Conservation (phyloP, 1,140 invertebrate genomes). For the Drosophila miranda region DNA sequence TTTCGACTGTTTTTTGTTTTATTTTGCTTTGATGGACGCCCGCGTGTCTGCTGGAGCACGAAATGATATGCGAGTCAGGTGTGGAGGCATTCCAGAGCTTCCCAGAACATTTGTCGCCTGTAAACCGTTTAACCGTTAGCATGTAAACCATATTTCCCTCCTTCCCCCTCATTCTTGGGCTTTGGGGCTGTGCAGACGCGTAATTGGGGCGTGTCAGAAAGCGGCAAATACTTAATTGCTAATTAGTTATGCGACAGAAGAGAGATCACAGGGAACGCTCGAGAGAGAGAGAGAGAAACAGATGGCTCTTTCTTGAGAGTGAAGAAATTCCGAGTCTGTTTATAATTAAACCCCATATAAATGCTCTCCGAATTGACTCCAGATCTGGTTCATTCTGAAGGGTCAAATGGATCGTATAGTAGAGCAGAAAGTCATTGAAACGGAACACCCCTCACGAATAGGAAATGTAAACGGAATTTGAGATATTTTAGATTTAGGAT, state of each 20-base stretch:
- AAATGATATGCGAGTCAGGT: constrained; percentile 70
- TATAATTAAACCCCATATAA: constrained; percentile 48
- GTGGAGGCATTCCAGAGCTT: constrained; percentile 12
- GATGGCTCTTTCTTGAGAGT: constrained; percentile 21
- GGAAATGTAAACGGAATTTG: constrained; percentile 14
- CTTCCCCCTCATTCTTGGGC: too few relatives aligned
- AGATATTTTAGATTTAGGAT: constrained; percentile 29
- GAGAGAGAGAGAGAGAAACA: constrained; percentile 6
- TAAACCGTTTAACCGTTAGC: constrained; percentile 34
- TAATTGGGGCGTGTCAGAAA: constrained; percentile 63
- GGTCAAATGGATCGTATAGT: constrained; percentile 27
- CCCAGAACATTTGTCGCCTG: constrained; percentile 40
- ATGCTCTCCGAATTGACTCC: constrained; percentile 29
- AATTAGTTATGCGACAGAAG: constrained; percentile 52
- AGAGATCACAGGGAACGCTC: neutral
- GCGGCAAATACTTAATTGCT: constrained; percentile 62
- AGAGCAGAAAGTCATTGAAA: constrained; percentile 44
- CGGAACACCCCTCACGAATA: constrained; percentile 27
- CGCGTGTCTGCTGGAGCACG: constrained; percentile 34
- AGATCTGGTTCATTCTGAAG: constrained; percentile 9
- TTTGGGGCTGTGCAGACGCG: constrained; percentile 11
- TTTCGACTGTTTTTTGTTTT: constrained; percentile 5
- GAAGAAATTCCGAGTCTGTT: constrained; percentile 19
- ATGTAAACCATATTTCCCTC: constrained; percentile 5
- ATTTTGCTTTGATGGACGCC: constrained; percentile 32